These are phyloP conservation scores for Eriocheir sinensis DNA, from an alignment of 1,140 invertebrate species.

Conservation along the genomic window DNA sequence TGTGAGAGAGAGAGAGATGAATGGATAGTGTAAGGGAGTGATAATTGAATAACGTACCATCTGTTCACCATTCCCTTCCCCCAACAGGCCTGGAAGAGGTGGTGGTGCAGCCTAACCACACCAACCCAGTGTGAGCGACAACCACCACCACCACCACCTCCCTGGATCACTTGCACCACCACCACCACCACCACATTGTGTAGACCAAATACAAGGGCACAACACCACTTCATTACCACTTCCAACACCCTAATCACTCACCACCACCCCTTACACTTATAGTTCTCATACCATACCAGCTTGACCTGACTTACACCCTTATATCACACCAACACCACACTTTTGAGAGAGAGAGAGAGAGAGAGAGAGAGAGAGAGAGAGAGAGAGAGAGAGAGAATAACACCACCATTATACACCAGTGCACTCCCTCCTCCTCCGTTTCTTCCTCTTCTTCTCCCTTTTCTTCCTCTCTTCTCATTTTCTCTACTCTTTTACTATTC, in stretches of 20 bases:
- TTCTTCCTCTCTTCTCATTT: not conserved
- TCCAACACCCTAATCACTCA: not conserved
- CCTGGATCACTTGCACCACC: not conserved
- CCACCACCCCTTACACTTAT: not conserved
- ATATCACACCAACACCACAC: not conserved
- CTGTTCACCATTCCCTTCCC: not conserved
- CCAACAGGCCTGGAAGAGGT: slow-evolving; percentile 38
- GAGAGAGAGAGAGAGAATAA: no score
- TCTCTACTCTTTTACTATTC: not conserved
- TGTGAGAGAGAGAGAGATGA: not conserved
- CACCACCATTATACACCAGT: not conserved
- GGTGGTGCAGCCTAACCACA: slow-evolving; percentile 41
- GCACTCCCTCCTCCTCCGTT: not conserved
- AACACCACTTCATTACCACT: not conserved
- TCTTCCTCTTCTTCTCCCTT: slow-evolving; percentile 20
- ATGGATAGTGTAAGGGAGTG: not conserved
- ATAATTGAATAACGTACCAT: not conserved
- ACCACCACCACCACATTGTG: not conserved
- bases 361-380: no score
- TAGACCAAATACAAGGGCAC: no score
- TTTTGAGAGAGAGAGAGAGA: no score
- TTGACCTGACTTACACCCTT: not conserved
- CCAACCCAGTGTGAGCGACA: slow-evolving; percentile 14
- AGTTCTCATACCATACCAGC: not conserved
- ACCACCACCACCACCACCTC: not conserved